Evolutionary conservation across 2,888 invertebrate species (phyloP).

Genomic region (Eristalis tenax): DNA sequence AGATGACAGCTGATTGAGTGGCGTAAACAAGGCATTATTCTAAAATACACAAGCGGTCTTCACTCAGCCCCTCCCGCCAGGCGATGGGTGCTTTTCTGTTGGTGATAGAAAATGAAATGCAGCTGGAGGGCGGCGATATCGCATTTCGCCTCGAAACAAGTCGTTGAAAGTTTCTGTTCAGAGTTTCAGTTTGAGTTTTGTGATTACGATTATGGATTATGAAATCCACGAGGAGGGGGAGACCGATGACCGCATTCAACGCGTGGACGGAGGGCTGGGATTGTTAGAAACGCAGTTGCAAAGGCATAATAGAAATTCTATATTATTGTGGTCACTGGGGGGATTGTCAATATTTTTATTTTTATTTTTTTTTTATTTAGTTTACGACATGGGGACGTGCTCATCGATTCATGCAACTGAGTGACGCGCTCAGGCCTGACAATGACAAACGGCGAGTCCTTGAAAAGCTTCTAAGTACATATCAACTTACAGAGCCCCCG

Average conservation of each 20-base stretch:
- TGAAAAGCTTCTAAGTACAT: not conserved
- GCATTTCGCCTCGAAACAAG: slow-evolving; percentile 27
- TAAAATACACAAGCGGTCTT: not conserved
- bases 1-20: slow-evolving; percentile 29
- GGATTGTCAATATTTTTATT: slow-evolving; percentile 13
- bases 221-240: slow-evolving; percentile 16
- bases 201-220: slow-evolving; percentile 18
- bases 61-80: not conserved
- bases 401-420: not conserved
- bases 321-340: not conserved
- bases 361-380: not conserved
- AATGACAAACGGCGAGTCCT: not conserved
- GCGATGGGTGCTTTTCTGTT: not conserved
- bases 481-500: not conserved
- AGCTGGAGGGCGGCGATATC: slow-evolving; percentile 22
- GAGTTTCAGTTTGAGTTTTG: not conserved
- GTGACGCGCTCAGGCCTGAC: not conserved
- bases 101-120: not conserved
- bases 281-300: not conserved
- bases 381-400: slow-evolving; percentile 13
- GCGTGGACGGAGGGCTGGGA: not conserved
- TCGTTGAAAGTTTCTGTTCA: slow-evolving; percentile 27
- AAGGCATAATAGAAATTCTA: slow-evolving; percentile 1
- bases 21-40: not conserved
- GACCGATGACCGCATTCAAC: slow-evolving; percentile 52